Conservation (phyloP, 2,888 invertebrate species). For the Chloromyia formosa region DNA sequence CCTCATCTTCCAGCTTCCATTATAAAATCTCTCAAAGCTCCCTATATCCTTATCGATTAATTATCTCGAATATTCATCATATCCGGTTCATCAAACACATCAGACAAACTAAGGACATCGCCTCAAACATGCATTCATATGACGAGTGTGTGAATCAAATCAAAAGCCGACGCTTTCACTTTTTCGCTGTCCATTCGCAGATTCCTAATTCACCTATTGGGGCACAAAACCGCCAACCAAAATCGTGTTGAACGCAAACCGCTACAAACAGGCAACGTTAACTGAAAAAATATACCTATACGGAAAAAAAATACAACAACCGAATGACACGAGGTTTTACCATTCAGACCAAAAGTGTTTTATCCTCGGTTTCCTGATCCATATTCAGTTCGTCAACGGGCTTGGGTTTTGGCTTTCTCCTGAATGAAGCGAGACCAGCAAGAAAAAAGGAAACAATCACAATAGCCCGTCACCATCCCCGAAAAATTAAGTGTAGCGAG, state of each 20-base stretch:
- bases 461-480: not conserved
- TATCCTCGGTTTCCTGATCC: slow-evolving; percentile 40
- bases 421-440: not conserved
- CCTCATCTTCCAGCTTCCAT: too few relatives aligned
- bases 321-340: slow-evolving; percentile 23
- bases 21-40: too few relatives aligned
- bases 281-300: slow-evolving; percentile 10
- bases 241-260: slow-evolving; percentile 49
- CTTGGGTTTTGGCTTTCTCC: slow-evolving; percentile 26
- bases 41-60: too few relatives aligned
- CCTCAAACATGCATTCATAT: too few relatives aligned
- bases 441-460: slow-evolving; percentile 21
- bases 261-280: slow-evolving; percentile 39
- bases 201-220: slow-evolving; percentile 47
- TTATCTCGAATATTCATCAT: too few relatives aligned
- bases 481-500: slow-evolving; percentile 10
- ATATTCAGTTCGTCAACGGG: slow-evolving; percentile 45
- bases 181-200: not conserved
- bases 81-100: too few relatives aligned
- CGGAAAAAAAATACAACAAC: slow-evolving; percentile 6
- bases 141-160: not conserved
- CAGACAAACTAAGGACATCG: too few relatives aligned
- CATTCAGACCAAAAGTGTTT: slow-evolving; percentile 48
- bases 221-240: slow-evolving; percentile 49
- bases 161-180: not conserved